Conservation (phyloP, 2,113 vertebrate species). For the Sphaerodactylus townsendi region DNA sequence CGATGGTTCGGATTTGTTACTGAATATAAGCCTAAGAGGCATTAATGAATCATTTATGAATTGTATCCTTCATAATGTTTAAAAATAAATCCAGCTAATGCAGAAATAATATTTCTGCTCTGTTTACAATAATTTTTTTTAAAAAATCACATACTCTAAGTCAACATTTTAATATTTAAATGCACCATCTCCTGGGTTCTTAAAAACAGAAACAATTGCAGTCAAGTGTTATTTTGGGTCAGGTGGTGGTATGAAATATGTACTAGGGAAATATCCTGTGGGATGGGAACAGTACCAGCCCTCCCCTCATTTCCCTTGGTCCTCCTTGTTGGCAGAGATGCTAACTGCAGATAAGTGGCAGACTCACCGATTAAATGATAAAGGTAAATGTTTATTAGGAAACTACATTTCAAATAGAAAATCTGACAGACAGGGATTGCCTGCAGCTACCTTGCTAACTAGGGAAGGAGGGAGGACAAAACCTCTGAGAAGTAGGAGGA, state of each 20-base stretch:
- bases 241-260: neutral
- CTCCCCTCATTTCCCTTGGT: neutral
- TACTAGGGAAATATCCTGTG: neutral
- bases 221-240: neutral
- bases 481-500: too few relatives aligned
- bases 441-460: too few relatives aligned
- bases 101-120: conserved; percentile 8
- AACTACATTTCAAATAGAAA: too few relatives aligned
- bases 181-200: neutral
- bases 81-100: conserved; percentile 26
- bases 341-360: too few relatives aligned
- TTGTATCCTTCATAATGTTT: conserved; percentile 24
- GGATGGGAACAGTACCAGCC: neutral
- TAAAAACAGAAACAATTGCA: neutral
- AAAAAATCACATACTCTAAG: neutral
- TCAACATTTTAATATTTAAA: neutral
- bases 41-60: conserved; percentile 33
- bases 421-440: too few relatives aligned
- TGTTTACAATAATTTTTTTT: neutral
- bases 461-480: too few relatives aligned
- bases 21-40: conserved; percentile 16
- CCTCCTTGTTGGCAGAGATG: too few relatives aligned
- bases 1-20: neutral
- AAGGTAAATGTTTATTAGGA: too few relatives aligned
- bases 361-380: too few relatives aligned